phyloP scores from a whole-genome alignment of 2,113 vertebrate species.

The Xenopus borealis region DNA sequence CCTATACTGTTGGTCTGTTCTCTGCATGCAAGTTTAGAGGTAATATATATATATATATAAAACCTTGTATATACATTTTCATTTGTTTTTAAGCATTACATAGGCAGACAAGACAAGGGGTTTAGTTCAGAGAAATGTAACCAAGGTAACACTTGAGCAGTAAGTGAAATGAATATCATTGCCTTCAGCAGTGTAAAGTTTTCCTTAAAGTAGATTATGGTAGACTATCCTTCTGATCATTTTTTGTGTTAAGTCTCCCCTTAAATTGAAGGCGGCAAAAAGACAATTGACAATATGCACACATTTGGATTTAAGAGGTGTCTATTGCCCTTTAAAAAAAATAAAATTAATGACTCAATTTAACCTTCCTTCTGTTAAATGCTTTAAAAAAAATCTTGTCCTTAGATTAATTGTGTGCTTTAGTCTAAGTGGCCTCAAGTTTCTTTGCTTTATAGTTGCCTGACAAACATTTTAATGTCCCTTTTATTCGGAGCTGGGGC shows the following conservation, averaged over 20 bases:
- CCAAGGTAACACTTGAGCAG: no score
- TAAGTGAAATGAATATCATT: no score
- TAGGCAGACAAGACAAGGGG: no score
- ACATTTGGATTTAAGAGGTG: background rate
- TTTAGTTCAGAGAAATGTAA: no score
- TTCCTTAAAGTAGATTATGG: no score
- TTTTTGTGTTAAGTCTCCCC: no score
- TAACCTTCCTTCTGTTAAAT: background rate
- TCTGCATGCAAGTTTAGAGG: slow-evolving; percentile 91
- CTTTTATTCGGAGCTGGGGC: background rate
- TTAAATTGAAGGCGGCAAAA: background rate
- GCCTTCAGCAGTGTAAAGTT: no score
- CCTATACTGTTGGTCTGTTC: slow-evolving; percentile 87
- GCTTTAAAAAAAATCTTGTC: slow-evolving; percentile 23
- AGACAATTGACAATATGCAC: background rate
- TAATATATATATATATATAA: slow-evolving; percentile 54
- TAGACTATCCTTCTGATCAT: no score
- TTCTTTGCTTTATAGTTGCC: background rate
- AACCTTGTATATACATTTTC: no score
- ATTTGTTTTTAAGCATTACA: no score
- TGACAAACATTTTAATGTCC: slow-evolving; percentile 4
- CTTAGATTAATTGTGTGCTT: background rate
- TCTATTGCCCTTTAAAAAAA: background rate
- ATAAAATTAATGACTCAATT: background rate
- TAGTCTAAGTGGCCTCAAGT: background rate